Evolutionary conservation across 2,113 vertebrate species (phyloP), one percentile per base, ranked within the genome.

Genomic region (Desmodus rotundus): DNA sequence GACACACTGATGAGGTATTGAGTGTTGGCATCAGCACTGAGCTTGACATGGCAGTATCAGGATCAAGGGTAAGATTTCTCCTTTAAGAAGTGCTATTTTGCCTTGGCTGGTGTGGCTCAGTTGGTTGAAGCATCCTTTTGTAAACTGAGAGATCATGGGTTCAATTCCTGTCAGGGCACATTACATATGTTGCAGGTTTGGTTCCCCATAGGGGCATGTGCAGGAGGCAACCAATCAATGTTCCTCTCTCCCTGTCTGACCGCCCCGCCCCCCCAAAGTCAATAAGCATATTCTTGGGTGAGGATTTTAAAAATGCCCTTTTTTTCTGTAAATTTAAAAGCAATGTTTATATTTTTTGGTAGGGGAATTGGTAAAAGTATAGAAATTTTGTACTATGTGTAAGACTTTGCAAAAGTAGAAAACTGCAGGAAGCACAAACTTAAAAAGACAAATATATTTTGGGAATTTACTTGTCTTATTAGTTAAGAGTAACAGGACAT

Each of bases 11-110:
- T 5, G 99, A 99, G 97, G 99, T 99, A 90, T 96, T 99, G 0
- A 99, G 99, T 81, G 99, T 99, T 73, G 98, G 98, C 84, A 99
- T 99, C 98, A 99, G 99, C 98, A 99, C 99, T 12, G 99, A 99
- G 96, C 98, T 99, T 95, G 99, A 99, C 96, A 99, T 99, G 99
- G 99, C 99, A 5, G 99, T 99, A 28, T 99, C 99, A 68, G 99
- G 99, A 96, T 99, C 99, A 74, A 98, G 98, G 98, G 99, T 99
- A 98, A 98, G 98, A 80, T 14, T 91, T 31, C 56, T 77, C 13
- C 17, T 96, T 38, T 78, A 89, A 77, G 65, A 94, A 95, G 70
- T 41, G 54, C n/a, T 86, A 73, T 83, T 83, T 47, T 63, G 61
- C 28, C 12, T 26, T 63, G 4, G 5, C 5, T 26, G 26, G 28